Base-by-base conservation (phyloP, 2,113 vertebrate species). In the Callocephalon fimbriatum region DNA sequence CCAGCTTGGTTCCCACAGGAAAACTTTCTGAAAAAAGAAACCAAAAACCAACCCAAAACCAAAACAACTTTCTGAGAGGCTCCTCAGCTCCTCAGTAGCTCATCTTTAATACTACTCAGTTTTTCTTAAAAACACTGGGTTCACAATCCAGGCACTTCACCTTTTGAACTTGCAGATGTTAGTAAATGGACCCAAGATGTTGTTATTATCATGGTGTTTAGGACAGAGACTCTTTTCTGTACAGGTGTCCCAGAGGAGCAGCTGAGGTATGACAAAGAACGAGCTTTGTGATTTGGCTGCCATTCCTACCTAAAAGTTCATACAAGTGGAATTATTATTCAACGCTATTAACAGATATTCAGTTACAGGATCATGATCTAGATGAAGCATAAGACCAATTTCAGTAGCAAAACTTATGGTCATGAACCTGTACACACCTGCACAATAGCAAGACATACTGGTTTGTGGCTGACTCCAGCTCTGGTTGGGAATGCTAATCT, bases 281-380 rank as follows among this genome's bases (percentile, higher is more conserved):
- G 42, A 76, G 73, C 77, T 96, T 91, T 95, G 86, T 89, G 19
- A 6, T 35, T 86, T 72, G 42, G 35, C 62, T 96, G 45, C 42
- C 35, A 47, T 96, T 75, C 59, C 45, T 86, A 61, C 73, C 71
- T 68, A 93, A 70, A 94, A 92, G 83, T 37, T 82, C 70, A 91
- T 76, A 54, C 72, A 93, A 86, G 50, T 77, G 76, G 88, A 94
- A 88, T 93, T 95, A 88, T 96, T 97, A 96, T 91, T 96, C 93
- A 70, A 96, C 95, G 87, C 96, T 97, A 98, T 98, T 98, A 97
- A 93, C 72, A 95, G 95, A 95, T 97, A 97, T 97, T 97, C 85
- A 79, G 88, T 97, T 98, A 98, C 96, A 94, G 86, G 74, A 94
- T 92, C 90, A 58, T 6, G 31, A 59, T 56, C 63, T 89, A 71